A percentile compares a stretch with the other conserved stretches of the same genome.
Evolutionary conservation across 2,113 vertebrate genomes (phyloP).

Genomic region (Gymnorhina tibicen): DNA sequence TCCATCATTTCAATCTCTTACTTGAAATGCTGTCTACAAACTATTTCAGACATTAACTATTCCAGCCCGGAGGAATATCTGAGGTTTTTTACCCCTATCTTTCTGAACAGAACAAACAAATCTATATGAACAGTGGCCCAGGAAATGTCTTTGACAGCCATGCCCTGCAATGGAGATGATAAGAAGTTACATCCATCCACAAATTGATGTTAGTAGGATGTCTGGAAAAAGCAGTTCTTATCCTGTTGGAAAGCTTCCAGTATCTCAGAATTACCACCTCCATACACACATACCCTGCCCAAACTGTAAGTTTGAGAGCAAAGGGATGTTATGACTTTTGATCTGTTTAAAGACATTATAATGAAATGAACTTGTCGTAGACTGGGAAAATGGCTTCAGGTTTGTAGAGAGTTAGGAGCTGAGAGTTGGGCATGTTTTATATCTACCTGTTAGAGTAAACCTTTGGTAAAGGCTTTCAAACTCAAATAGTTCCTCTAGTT

Average conservation of each 20-base stretch:
- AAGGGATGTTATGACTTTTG: not conserved
- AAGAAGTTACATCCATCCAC: not conserved
- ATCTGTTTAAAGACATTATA: not conserved
- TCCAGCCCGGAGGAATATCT: not conserved
- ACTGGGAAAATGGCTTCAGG: not conserved
- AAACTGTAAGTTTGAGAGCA: not conserved
- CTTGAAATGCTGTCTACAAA: not conserved
- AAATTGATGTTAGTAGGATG: not conserved
- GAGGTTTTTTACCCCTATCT: not conserved
- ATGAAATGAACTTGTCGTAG: not conserved
- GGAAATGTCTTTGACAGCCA: not conserved
- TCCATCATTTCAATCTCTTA: conserved; percentile 19
- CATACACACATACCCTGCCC: not conserved
- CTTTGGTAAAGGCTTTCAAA: not conserved
- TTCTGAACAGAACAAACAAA: not conserved
- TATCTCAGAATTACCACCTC: not conserved
- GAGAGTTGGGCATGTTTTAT: not conserved
- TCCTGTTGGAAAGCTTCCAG: not conserved
- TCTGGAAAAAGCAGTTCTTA: conserved; percentile 5
- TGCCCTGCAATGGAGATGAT: not conserved
- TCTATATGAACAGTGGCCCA: not conserved
- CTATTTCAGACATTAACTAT: conserved; percentile 6
- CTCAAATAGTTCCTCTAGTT: not conserved
- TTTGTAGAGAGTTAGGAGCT: not conserved
- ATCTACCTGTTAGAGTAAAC: not conserved